Evolutionary conservation across 1,140 invertebrate species (phyloP), one percentile per base, ranked within the genome.

Genomic region (Lepidurus apus): DNA sequence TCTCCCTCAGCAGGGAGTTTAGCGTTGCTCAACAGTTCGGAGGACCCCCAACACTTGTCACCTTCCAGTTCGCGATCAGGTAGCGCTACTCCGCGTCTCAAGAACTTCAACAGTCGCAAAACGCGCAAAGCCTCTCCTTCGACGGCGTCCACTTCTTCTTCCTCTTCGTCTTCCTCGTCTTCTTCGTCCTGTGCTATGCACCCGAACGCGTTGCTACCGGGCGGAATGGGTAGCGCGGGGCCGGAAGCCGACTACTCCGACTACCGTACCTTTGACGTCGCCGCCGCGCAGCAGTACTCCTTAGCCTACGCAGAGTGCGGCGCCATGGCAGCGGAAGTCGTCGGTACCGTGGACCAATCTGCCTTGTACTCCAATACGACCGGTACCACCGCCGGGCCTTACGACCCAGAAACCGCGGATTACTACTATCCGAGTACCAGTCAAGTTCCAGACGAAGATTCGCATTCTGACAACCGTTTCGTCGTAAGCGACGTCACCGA

Each of bases 1-100:
- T 65, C 53, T 9, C 21, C 53, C 53, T 65, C 53, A 9, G 53
- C 53, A 7, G 53, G 53, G 21, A 65, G 53, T 21, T 65, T 65
- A 65, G 53, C 53, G 17, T 65, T 65, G 53, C 53, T 65, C 53
- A 65, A 65, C 53, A 65, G 53, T 65, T n/a, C 53, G 21, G 53
- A 65, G 17, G 53, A 65, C 53, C 17, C 53, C 6, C 53, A 65
- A 65, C 53, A 65, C 21, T 65, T 65, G 53, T 65, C 53, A n/a
- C 53, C 53, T 65, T 65, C 53, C 8, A 65, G 53, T 65, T 65
- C 53, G 53, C 53, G 53, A 17, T 65, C 53, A 65, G 53, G 53
- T 21, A 65, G 53, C 53, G 53, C 53, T 21, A 65, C 53, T 7
- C 53, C 53, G 9, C 53, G 53, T 65, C 53, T 65, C 53, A 65